Percentiles rank a stretch among this genome's conserved stretches.
These are phyloP conservation scores for Smittia aterrima DNA, from an alignment of 2,888 invertebrate genomes.

Conservation along the genomic window DNA sequence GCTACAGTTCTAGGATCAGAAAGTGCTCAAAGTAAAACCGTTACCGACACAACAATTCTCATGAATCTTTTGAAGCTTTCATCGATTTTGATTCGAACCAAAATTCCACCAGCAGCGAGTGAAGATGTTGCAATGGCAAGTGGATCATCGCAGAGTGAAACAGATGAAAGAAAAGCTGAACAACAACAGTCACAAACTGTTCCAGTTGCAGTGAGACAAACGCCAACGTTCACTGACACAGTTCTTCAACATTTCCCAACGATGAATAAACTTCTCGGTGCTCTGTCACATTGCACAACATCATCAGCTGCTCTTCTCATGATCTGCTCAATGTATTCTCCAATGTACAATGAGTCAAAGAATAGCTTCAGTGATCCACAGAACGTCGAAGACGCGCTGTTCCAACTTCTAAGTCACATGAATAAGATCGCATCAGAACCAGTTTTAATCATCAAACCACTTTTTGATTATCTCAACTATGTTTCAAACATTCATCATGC, in stretches of 20 bases:
- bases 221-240: constrained; percentile 48
- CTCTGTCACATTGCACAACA: constrained; percentile 73
- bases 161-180: constrained; percentile 82
- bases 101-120: constrained; percentile 53
- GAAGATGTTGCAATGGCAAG: neutral
- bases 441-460: constrained; percentile 71
- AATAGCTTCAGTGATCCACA: constrained; percentile 61
- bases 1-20: constrained; percentile 69
- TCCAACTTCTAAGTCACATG: constrained; percentile 74
- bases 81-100: constrained; percentile 62
- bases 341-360: constrained; percentile 48
- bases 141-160: constrained; percentile 57
- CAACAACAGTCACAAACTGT: constrained; percentile 55
- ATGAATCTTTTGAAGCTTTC: constrained; percentile 70
- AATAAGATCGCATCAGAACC: constrained; percentile 74
- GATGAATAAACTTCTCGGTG: constrained; percentile 78
- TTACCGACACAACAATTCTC: constrained; percentile 69
- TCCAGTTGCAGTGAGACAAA: constrained; percentile 44
- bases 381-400: constrained; percentile 84
- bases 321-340: constrained; percentile 54
- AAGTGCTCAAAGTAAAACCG: constrained; percentile 62
- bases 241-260: constrained; percentile 74
- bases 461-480: constrained; percentile 65
- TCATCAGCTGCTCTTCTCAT: constrained; percentile 68
- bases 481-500: constrained; percentile 50